These are phyloP conservation scores for Penaeus indicus DNA, from an alignment of 1,140 invertebrate genomes.

Conservation along the genomic window DNA sequence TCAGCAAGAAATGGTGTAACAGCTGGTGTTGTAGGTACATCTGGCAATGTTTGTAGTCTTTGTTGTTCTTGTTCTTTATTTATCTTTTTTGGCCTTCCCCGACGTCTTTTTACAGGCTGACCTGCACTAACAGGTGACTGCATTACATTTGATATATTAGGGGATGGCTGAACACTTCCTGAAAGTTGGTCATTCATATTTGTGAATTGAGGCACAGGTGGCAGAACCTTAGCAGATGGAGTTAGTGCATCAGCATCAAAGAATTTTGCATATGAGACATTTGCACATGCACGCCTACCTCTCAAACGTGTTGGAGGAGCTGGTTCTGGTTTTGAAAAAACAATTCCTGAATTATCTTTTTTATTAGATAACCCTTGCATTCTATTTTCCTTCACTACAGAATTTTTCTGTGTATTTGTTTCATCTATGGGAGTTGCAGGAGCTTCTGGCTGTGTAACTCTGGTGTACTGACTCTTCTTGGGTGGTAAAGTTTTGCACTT, in stretches of 20 bases:
- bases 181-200: background rate
- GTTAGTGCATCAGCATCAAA: conserved; percentile 39
- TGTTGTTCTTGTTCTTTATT: background rate
- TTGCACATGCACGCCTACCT: conserved; percentile 12
- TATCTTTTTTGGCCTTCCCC: background rate
- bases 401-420: background rate
- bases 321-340: no score
- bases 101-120: background rate
- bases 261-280: conserved; percentile 40
- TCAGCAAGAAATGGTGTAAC: background rate
- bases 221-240: background rate
- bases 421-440: background rate
- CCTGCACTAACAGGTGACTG: background rate
- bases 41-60: background rate
- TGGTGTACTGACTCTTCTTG: conserved; percentile 10
- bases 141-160: background rate
- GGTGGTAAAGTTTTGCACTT: background rate
- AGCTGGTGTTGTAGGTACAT: background rate
- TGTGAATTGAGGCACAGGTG: background rate
- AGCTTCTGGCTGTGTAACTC: background rate
- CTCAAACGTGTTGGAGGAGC: background rate
- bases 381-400: no score
- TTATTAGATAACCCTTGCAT: no score
- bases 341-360: no score
- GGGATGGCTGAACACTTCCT: background rate